phyloP scores from a whole-genome alignment of 2,113 vertebrate genomes.

The Sarotherodon lohbergeri region DNA sequence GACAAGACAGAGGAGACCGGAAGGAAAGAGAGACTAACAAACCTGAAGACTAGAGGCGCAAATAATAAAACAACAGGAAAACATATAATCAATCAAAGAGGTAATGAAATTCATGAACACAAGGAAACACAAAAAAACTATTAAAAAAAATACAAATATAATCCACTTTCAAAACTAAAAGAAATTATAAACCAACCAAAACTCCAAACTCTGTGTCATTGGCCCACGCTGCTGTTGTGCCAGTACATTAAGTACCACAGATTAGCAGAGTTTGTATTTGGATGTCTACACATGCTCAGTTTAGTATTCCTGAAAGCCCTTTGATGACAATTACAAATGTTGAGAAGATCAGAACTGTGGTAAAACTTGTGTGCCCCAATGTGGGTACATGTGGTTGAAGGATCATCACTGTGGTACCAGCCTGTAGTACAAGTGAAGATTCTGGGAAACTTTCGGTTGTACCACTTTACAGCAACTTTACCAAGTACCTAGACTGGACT shows the following conservation, averaged over 20 bases:
- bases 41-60: background rate
- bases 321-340: background rate
- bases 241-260: background rate
- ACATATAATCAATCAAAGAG: background rate
- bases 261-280: background rate
- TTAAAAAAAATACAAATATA: fast-evolving
- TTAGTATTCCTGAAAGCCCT: background rate
- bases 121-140: background rate
- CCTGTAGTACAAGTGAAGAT: background rate
- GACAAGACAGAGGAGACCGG: background rate
- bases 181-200: background rate
- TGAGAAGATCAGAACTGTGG: background rate
- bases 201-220: background rate
- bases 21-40: background rate
- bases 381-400: background rate
- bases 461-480: background rate
- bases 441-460: background rate
- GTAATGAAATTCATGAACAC: background rate
- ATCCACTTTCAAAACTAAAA: background rate
- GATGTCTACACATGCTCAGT: background rate
- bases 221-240: background rate
- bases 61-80: background rate
- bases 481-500: background rate
- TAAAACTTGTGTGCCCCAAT: background rate
- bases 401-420: background rate